These are phyloP conservation scores for Meloe dianella DNA, from an alignment of 2,888 invertebrate genomes.

Conservation along the genomic window DNA sequence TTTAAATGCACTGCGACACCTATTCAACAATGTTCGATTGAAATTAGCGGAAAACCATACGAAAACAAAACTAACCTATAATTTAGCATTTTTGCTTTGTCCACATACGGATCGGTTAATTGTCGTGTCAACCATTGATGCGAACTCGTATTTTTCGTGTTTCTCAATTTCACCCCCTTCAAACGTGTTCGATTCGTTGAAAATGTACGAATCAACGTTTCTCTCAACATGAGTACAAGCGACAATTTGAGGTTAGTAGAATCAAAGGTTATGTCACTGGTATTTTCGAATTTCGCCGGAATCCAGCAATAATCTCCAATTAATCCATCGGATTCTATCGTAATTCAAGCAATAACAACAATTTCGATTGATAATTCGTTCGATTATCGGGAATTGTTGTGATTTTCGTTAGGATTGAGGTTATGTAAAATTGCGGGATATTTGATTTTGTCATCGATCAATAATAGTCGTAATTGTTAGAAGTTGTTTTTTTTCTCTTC, in stretches of 20 bases:
- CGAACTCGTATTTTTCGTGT: slow-evolving; percentile 72
- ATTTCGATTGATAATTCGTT: not conserved
- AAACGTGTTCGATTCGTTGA: slow-evolving; percentile 13
- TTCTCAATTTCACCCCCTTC: slow-evolving; percentile 35
- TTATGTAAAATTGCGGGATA: slow-evolving; percentile 2
- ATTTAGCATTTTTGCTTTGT: slow-evolving; percentile 78
- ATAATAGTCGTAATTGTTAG: not conserved
- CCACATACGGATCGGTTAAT: slow-evolving; percentile 87
- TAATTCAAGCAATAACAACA: not conserved
- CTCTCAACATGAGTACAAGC: slow-evolving; percentile 13
- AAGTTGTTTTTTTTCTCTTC: slow-evolving; percentile 13
- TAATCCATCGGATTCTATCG: not conserved
- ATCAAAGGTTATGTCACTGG: not conserved
- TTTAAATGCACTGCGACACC: slow-evolving; percentile 96
- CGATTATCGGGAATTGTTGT: not conserved
- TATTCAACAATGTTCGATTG: slow-evolving; percentile 44
- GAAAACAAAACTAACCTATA: slow-evolving; percentile 64
- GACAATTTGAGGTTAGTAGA: slow-evolving; percentile 18
- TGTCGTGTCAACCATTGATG: slow-evolving; percentile 88
- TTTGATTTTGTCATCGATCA: not conserved
- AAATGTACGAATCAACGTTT: not conserved
- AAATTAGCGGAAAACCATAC: not conserved
- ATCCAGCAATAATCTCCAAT: not conserved
- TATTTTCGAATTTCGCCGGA: not conserved
- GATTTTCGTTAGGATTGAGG: not conserved